These are phyloP conservation scores for Fopius arisanus DNA, from an alignment of 1,140 invertebrate genomes.

Conservation along the genomic window DNA sequence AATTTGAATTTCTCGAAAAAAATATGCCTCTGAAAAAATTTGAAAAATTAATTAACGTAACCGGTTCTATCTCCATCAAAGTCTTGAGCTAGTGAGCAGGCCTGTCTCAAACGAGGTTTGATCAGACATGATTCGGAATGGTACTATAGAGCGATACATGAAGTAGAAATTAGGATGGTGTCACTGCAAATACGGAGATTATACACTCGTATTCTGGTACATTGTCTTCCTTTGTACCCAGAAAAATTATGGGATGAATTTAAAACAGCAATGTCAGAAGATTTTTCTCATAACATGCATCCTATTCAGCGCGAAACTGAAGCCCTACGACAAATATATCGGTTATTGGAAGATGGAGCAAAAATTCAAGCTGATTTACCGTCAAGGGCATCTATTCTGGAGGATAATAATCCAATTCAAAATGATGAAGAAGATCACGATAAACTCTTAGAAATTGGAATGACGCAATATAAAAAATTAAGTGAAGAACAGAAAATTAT, in stretches of 20 bases:
- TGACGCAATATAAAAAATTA: conserved; percentile 17
- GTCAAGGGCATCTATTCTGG: not conserved
- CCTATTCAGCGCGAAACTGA: not conserved
- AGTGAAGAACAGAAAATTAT: conserved; percentile 21
- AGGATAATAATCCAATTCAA: not conserved
- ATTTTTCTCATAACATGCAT: not conserved
- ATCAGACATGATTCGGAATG: conserved; percentile 27
- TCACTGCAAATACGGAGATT: conserved; percentile 14
- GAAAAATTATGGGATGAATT: conserved; percentile 18
- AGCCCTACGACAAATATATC: conserved; percentile 21
- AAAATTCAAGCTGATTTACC: not conserved
- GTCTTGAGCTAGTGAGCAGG: too few relatives aligned
- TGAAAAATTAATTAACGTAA: too few relatives aligned
- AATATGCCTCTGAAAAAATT: too few relatives aligned
- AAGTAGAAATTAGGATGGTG: conserved; percentile 29
- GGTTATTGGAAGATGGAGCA: conserved; percentile 5
- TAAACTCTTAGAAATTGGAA: conserved; percentile 9
- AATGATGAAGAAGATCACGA: not conserved
- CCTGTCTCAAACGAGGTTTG: conserved; percentile 22
- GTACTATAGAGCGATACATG: conserved; percentile 22
- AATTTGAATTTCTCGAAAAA: too few relatives aligned
- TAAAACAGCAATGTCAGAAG: conserved; percentile 23
- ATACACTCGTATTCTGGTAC: conserved; percentile 20
- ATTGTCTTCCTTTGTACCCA: conserved; percentile 19
- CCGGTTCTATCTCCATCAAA: too few relatives aligned